Base-by-base conservation (phyloP, 2,113 vertebrate species). In the Phylloscopus trochiloides region DNA sequence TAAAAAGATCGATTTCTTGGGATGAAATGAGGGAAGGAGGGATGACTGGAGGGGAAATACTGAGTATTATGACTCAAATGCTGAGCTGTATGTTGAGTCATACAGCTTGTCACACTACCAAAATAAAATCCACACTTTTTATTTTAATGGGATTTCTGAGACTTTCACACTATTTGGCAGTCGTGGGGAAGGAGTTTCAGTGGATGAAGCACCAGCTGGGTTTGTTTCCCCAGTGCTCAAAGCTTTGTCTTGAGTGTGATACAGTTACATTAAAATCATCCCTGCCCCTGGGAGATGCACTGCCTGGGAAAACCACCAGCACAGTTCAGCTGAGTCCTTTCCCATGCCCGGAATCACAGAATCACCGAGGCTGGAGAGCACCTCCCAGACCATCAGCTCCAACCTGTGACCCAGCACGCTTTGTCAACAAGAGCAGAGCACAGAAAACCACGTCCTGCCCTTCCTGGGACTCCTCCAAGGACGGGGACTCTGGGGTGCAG, bases 391-490 rank as follows among this genome's bases (percentile, higher is more conserved):
- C 48, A 34, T 21, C 11, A 31, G 26, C 12, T 31, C 36, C 36
- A 9, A 3, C 12, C 50, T 58, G 26, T 58, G 32, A 15, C 32
- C 32, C 5, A 32, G 19, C 12, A 36, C 22, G 9, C 43, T 26
- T 29, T 73, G 43, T 15, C 32, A 28, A 4, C 12, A 6, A 38
- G 51, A 22, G 12, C 76, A 51, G 32, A 24, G 51, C 26, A 10
- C 4, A 1, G 43, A 22, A 14, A 22, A n/a, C 9, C 2, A 4
- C 1, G 0, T 9, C 21, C 36, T 36, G 51, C 3, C 5, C 0
- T 7, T 43, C 36, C 66, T 15, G 31, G 65, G 40, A 3, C 48
- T 17, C 10, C 57, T 55, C 29, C 48, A 26, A 28, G 55, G 48
- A 12, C 0, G 0, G 24, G 29, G 13, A 25, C 25, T 36, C 25